These are phyloP conservation scores for Drosophila prostipennis DNA, from an alignment of 2,888 invertebrate species.

Conservation along the genomic window DNA sequence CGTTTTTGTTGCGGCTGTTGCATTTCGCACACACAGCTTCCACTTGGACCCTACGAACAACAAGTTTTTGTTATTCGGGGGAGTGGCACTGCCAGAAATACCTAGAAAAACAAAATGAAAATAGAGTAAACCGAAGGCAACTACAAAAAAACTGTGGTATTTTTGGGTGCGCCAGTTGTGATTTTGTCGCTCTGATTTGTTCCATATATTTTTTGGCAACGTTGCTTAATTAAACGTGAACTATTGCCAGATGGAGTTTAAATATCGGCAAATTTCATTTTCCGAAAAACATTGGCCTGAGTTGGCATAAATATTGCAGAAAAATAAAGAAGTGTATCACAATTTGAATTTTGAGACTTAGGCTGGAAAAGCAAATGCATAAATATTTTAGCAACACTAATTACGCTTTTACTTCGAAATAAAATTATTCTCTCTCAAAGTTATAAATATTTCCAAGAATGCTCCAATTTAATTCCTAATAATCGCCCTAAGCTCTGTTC, in stretches of 20 bases:
- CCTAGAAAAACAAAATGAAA: constrained; percentile 9
- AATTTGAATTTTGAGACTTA: not conserved
- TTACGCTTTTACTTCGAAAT: not conserved
- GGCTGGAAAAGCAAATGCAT: not conserved
- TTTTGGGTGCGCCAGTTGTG: constrained; percentile 60
- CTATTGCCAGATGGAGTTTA: constrained; percentile 64
- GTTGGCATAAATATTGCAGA: not conserved
- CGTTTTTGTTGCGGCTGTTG: constrained; percentile 72
- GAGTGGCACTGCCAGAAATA: constrained; percentile 20
- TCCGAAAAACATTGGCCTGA: not conserved
- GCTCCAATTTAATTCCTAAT: constrained; percentile 7
- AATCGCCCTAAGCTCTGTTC: not conserved
- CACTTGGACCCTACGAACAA: constrained; percentile 45
- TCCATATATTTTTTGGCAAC: constrained; percentile 45
- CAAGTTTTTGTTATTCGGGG: constrained; percentile 33
- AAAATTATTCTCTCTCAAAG: not conserved
- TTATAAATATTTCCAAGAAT: not conserved
- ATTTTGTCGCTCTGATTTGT: constrained; percentile 71
- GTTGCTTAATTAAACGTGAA: constrained; percentile 76
- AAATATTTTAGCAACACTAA: not conserved
- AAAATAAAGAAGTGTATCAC: not conserved
- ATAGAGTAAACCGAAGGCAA: constrained; percentile 11
- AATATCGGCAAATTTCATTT: constrained; percentile 20
- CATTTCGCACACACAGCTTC: constrained; percentile 69
- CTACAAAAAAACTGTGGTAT: constrained; percentile 17